These are phyloP conservation scores for Apeltes quadracus DNA, from an alignment of 2,113 vertebrate genomes.

Conservation along the genomic window DNA sequence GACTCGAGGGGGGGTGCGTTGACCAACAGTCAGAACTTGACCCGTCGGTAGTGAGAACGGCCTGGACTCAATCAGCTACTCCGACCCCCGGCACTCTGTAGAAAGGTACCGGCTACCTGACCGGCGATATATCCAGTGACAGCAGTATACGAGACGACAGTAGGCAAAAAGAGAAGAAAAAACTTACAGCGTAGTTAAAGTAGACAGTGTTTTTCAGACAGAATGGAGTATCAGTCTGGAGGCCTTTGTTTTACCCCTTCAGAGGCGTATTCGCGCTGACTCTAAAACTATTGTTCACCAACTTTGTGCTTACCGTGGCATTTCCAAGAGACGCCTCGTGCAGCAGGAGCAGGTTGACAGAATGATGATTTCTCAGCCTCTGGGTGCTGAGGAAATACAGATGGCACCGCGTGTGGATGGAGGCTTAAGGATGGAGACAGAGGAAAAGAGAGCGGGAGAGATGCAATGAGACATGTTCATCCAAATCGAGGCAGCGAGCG, in stretches of 20 bases:
- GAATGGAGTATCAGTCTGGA: conserved; percentile 14
- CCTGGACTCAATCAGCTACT: not conserved
- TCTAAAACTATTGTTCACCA: conserved; percentile 67
- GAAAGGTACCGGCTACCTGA: not conserved
- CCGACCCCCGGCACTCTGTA: not conserved
- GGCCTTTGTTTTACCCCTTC: conserved; percentile 55
- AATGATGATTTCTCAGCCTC: conserved; percentile 69
- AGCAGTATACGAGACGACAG: not conserved
- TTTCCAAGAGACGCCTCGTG: conserved; percentile 54
- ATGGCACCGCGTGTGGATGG: conserved; percentile 69
- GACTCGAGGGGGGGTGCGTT: no score
- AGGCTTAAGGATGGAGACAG: conserved; percentile 56
- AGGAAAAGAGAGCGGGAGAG: conserved; percentile 30
- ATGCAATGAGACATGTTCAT: conserved; percentile 66
- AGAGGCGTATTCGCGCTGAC: conserved; percentile 52
- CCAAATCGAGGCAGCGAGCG: conserved; percentile 56
- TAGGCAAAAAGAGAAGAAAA: not conserved
- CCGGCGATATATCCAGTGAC: not conserved
- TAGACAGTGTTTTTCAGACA: conserved; percentile 22
- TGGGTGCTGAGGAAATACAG: conserved; percentile 70
- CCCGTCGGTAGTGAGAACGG: not conserved
- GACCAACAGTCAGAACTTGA: no score
- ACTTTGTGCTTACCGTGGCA: conserved; percentile 66
- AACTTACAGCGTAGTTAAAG: not conserved
- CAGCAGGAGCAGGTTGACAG: conserved; percentile 70